phyloP scores from a whole-genome alignment of 2,113 vertebrate species.

The Sigmodon hispidus region DNA sequence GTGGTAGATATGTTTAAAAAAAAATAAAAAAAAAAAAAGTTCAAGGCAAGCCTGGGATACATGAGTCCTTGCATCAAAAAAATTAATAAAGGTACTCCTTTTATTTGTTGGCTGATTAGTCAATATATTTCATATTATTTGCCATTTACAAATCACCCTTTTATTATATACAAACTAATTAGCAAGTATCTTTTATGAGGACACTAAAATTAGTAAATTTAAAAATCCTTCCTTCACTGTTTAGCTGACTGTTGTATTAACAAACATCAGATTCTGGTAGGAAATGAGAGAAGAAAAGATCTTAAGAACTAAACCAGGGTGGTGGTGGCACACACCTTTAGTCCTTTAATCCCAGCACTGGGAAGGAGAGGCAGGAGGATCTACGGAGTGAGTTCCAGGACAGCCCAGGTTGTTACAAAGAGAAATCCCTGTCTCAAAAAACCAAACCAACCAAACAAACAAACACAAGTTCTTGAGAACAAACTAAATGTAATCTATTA shows the following conservation, averaged over 20 bases:
- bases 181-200: conserved; percentile 2
- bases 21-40: too few species aligned
- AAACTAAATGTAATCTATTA: background rate
- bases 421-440: background rate
- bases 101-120: conserved; percentile 20
- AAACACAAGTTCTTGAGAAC: conserved; percentile 15
- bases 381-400: background rate
- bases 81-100: background rate
- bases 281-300: conserved; percentile 42
- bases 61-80: background rate
- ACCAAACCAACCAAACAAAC: background rate
- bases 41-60: background rate
- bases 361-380: background rate
- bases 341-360: background rate
- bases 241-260: conserved; percentile 7
- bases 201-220: conserved; percentile 49
- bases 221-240: conserved; percentile 43
- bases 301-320: background rate
- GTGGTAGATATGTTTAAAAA: too few species aligned
- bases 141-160: conserved; percentile 37
- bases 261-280: conserved; percentile 15
- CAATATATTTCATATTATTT: conserved; percentile 41
- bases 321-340: background rate
- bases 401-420: background rate
- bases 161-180: conserved; percentile 28